Base-by-base conservation (phyloP, 2,113 vertebrate genomes). In the Tragelaphus imberbis region DNA sequence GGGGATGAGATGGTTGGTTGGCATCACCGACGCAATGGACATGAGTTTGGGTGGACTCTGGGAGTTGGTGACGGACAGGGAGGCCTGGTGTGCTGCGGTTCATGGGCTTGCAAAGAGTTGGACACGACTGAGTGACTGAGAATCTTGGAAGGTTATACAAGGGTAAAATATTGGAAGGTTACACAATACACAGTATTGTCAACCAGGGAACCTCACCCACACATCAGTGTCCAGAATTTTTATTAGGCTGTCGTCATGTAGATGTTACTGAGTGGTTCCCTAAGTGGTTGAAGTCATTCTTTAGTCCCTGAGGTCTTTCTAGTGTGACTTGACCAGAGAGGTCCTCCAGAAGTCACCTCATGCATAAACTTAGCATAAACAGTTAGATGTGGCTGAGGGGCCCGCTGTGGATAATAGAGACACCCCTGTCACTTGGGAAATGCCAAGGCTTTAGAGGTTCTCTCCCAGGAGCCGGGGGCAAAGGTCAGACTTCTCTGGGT, bases 11-110 rank as follows among this genome's bases (percentile, higher is more conserved):
- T 71, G n/a, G n/a, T 12, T 21, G n/a, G 68, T 6, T 71, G 68
- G 68, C n/a, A 71, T 71, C n/a, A 36, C n/a, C 0, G 2, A 71
- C n/a, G 36, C 17, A 11, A 12, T 71, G 68, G 68, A 71, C n/a
- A 3, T 6, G 0, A 1, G 5, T 71, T 12, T 71, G 68, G 5
- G 9, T 71, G 9, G 1, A 40, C 68, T 71, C 68, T 0, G 10
- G 19, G 68, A 40, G 19, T 6, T 71, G n/a, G 68, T 40, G 68
- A 71, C 12, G 19, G n/a, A 40, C 68, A 71, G n/a, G n/a, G 68
- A 71, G n/a, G 68, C 68, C 68, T 40, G 68, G 65, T 0, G 2
- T 71, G n/a, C 68, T 71, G 10, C 5, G 2, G 21, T 71, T 23
- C n/a, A 40, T 71, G n/a, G 68, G 68, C 33, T 68, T 16, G 16